Evolutionary conservation across 30 jellyfish, hydroid and myxozoan genomes (phyloP), one percentile per base, ranked within the genome.

Genomic region (Aurelia coerulea): DNA sequence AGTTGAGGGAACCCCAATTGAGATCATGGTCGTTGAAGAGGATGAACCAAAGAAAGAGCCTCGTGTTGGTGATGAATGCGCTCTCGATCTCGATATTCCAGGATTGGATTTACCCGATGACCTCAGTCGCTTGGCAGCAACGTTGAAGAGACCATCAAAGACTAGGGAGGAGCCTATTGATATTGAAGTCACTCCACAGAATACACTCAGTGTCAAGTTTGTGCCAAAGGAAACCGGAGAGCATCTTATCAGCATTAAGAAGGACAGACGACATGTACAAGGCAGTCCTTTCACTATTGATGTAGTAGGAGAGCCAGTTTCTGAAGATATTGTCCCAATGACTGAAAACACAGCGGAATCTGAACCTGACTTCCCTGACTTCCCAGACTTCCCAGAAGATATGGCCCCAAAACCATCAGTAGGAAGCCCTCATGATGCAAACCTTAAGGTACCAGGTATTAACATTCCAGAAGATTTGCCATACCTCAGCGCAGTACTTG

Each of bases 251-350:
- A 69, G 96, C 83, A 87, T 95, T 56, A 90, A 83, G 88, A 95
- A 95, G 56, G 84, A 90, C 67, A 92, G 97, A 3, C 75, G 78
- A 32, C 99, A 87, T 71, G 99, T 95, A 59, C 73, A 93, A 34
- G 98, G 98, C 53, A 91, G 98, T 18, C 99, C 99, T 17, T 95
- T 95, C 85, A 76, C 90, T 51, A 96, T 95, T 19, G 90, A 80
- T 23, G 98, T 95, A 4, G 99, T 63, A 23, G 96, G 75, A 4
- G 93, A 97, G 29, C 98, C 97, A 1, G 68, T 76, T 18, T 68
- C 88, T 10, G 98, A 79, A 73, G 90, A 78, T 32, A 84, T 84
- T 67, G 93, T 50, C 33, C 88, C 93, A 10, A 82, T 41, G 18
- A 49, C 68, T 13, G 93, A 74, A 73, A 18, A 62, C 29, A 3